phyloP scores from a whole-genome alignment of 2,888 invertebrate genomes.

The Sarcophaga carnaria region DNA sequence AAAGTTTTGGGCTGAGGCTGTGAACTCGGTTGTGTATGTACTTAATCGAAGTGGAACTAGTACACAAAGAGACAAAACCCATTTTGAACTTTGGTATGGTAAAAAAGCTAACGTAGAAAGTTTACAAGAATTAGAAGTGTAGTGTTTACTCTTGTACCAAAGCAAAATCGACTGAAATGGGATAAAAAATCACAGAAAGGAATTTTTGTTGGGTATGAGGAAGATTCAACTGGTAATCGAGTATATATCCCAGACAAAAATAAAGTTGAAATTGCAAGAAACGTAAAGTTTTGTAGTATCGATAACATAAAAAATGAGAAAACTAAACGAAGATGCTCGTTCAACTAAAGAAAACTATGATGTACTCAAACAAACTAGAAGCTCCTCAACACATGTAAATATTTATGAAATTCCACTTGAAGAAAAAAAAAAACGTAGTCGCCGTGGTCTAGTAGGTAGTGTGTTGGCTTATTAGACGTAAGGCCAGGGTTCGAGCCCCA shows the following conservation, averaged over 20 bases:
- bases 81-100: constrained; percentile 62
- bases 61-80: constrained; percentile 70
- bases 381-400: background rate
- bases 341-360: no score
- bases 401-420: constrained; percentile 9
- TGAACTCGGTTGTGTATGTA: constrained; percentile 68
- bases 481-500: no score
- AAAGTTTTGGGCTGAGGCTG: constrained; percentile 68
- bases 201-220: constrained; percentile 74
- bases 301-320: no score
- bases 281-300: constrained; percentile 40
- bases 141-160: constrained; percentile 45
- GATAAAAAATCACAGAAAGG: constrained; percentile 51
- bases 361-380: no score
- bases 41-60: background rate
- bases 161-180: constrained; percentile 48
- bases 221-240: constrained; percentile 73
- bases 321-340: background rate
- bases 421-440: no score
- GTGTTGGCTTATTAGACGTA: no score
- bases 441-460: no score
- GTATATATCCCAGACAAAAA: constrained; percentile 63
- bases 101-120: constrained; percentile 25
- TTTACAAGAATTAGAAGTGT: constrained; percentile 39
- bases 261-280: constrained; percentile 63